phyloP scores from a whole-genome alignment of 2,797 vertebrate species.

The Catostomus latipinnis region DNA sequence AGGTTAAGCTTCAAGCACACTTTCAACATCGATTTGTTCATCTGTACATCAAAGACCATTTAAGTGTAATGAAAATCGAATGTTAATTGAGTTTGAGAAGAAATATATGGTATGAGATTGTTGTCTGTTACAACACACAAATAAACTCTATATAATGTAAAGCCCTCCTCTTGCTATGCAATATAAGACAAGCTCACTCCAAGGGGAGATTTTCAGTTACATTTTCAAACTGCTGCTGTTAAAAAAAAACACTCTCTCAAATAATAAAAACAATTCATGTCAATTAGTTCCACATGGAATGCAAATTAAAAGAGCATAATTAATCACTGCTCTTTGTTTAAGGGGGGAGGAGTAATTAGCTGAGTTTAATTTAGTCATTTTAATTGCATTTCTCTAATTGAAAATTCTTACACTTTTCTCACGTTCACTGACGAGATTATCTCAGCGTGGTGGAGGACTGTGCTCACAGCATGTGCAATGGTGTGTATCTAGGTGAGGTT shows the following conservation, averaged over 20 bases:
- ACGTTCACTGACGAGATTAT: conserved; percentile 36
- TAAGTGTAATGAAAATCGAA: neutral
- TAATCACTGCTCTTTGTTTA: conserved; percentile 53
- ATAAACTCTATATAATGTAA: neutral
- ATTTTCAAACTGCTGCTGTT: conserved; percentile 30
- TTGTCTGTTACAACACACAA: neutral
- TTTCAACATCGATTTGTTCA: neutral
- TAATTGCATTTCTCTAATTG: conserved; percentile 63
- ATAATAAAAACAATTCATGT: conserved; percentile 64
- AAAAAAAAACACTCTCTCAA: conserved; percentile 46
- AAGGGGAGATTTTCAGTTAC: conserved; percentile 6
- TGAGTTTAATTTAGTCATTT: conserved; percentile 57
- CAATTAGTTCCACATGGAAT: conserved; percentile 65
- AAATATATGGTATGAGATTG: neutral
- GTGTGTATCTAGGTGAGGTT: neutral
- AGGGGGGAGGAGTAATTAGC: conserved; percentile 54
- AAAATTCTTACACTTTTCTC: conserved; percentile 52
- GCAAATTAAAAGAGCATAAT: conserved; percentile 64
- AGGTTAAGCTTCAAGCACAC: neutral
- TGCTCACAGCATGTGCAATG: conserved; percentile 9
- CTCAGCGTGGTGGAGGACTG: conserved; percentile 3
- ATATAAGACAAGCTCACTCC: neutral
- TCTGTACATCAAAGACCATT: neutral
- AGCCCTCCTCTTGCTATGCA: neutral
- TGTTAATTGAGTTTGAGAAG: neutral